A percentile compares a stretch with the other conserved stretches of the same genome.
These are phyloP conservation scores for Didymodactylos carnosus DNA, from an alignment of 2,888 invertebrate species.

Conservation along the genomic window DNA sequence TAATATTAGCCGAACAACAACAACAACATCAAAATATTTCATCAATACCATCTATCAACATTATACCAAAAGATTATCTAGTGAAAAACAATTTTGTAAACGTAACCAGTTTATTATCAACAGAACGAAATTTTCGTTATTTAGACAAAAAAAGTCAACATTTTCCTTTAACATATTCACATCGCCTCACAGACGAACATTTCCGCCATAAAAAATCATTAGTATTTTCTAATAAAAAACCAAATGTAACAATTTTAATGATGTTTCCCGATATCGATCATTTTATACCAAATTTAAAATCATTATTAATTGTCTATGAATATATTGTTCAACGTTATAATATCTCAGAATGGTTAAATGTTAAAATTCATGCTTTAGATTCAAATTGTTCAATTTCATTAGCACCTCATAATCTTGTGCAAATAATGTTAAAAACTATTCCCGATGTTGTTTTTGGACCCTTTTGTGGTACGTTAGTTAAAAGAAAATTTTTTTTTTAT, in stretches of 20 bases:
- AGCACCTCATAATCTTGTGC: not conserved
- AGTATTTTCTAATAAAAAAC: not conserved
- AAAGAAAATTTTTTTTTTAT: too few species aligned
- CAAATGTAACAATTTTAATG: not conserved
- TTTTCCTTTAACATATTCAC: too few species aligned
- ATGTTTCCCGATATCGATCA: not conserved
- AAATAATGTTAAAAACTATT: not conserved
- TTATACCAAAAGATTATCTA: too few species aligned
- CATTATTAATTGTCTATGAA: not conserved
- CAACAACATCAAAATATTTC: too few species aligned
- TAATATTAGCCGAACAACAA: too few species aligned
- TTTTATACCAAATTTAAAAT: not conserved
- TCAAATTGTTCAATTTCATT: not conserved
- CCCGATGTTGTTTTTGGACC: not conserved
- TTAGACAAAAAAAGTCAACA: too few species aligned
- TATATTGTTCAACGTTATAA: not conserved
- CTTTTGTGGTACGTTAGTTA: not conserved
- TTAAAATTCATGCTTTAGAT: not conserved
- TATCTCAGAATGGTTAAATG: not conserved
- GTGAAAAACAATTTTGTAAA: too few species aligned
- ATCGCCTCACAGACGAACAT: too few species aligned
- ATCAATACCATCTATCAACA: too few species aligned
- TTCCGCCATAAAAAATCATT: not conserved
- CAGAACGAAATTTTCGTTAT: too few species aligned
- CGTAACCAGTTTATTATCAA: too few species aligned